phyloP scores from a whole-genome alignment of 2,888 invertebrate genomes.

The Prosopocoilus inquinatus region DNA sequence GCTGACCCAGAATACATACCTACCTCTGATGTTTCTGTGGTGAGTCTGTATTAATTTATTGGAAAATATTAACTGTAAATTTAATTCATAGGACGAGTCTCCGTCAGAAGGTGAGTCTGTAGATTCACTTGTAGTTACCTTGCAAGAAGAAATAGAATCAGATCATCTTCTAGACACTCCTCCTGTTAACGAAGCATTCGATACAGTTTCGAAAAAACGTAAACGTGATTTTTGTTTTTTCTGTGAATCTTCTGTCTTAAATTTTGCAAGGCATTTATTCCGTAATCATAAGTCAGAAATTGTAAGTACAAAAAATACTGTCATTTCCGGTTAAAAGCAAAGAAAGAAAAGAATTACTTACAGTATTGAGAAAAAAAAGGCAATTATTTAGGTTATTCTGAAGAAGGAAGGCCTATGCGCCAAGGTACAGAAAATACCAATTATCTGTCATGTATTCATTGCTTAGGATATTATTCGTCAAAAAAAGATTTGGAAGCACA shows the following conservation, averaged over 20 bases:
- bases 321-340: constrained; percentile 4
- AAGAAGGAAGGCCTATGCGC: constrained; percentile 19
- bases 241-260: constrained; percentile 8
- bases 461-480: constrained; percentile 29
- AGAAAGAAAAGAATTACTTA: constrained; percentile 7
- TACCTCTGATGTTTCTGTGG: too few species aligned
- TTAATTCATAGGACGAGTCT: too few species aligned
- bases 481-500: constrained; percentile 29
- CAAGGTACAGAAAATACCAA: background rate
- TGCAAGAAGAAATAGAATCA: too few species aligned
- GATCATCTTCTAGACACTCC: too few species aligned
- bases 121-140: too few species aligned
- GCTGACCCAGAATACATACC: too few species aligned
- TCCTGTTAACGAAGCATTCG: too few species aligned
- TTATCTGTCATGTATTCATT: constrained; percentile 25
- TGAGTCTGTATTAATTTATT: too few species aligned
- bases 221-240: constrained; percentile 9
- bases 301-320: constrained; percentile 12
- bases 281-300: constrained; percentile 9
- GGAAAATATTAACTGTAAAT: too few species aligned
- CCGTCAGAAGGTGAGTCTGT: too few species aligned
- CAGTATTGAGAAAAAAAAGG: constrained; percentile 23
- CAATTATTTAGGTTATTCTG: constrained; percentile 20
- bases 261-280: constrained; percentile 15
- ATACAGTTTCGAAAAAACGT: too few species aligned